These are phyloP conservation scores for Hydractinia echinata DNA, from an alignment of 30 jellyfish, hydroid and myxozoan species.

Conservation along the genomic window DNA sequence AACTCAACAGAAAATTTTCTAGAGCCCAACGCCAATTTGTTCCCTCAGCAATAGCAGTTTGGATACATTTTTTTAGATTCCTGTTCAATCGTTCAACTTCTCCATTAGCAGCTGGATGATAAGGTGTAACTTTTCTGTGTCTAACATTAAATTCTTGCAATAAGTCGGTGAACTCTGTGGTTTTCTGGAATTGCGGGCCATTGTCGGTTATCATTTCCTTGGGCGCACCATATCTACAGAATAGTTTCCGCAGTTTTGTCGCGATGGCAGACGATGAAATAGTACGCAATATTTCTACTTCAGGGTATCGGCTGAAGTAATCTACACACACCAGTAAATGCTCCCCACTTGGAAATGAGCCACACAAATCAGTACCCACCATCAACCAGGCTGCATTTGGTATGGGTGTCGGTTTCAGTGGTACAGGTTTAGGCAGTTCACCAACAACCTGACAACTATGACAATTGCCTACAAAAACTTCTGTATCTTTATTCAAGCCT, in stretches of 20 bases:
- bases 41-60: too few relatives aligned
- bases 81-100: conserved; percentile 47
- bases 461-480: too few relatives aligned
- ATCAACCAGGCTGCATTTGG: too few relatives aligned
- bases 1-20: too few relatives aligned
- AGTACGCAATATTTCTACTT: neutral
- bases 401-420: too few relatives aligned
- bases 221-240: conserved; percentile 12
- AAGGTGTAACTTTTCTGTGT: conserved; percentile 1
- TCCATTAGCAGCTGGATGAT: conserved; percentile 5
- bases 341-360: too few relatives aligned
- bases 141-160: neutral
- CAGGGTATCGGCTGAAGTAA: neutral
- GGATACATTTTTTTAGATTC: conserved; percentile 38
- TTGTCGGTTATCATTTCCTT: neutral
- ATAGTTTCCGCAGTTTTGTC: conserved; percentile 4
- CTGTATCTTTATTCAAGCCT: too few relatives aligned
- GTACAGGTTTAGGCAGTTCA: too few relatives aligned
- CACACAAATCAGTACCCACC: too few relatives aligned
- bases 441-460: too few relatives aligned
- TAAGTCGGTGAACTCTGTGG: too few relatives aligned
- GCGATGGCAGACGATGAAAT: conserved; percentile 2
- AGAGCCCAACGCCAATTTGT: too few relatives aligned
- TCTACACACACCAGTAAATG: neutral
- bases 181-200: conserved; percentile 8